These are phyloP conservation scores for Mormyrus hasselquistii DNA, from an alignment of 2,797 vertebrate species.

Conservation along the genomic window DNA sequence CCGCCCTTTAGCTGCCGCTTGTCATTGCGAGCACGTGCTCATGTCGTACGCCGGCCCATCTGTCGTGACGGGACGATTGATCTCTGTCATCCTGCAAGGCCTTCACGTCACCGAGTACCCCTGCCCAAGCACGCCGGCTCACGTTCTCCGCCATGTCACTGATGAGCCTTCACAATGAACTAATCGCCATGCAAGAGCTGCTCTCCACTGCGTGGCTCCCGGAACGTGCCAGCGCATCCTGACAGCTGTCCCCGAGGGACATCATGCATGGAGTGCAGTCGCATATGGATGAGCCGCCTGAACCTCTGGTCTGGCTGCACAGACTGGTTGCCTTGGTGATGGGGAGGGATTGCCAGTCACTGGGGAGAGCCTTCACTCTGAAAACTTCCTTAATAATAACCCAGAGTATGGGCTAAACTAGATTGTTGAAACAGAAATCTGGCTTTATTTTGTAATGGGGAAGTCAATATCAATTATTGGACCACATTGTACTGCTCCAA, in stretches of 20 bases:
- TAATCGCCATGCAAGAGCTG: conserved; percentile 21
- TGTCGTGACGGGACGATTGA: background rate
- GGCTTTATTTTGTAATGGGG: background rate
- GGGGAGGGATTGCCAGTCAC: background rate
- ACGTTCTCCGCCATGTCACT: conserved; percentile 6
- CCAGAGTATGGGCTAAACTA: background rate
- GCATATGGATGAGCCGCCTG: background rate
- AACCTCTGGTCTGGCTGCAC: background rate
- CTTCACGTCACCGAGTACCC: background rate
- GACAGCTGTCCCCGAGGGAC: conserved; percentile 58
- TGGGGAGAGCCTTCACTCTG: background rate
- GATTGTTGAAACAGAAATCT: conserved; percentile 2
- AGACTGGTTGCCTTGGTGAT: background rate
- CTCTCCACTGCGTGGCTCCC: background rate
- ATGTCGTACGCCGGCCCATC: background rate
- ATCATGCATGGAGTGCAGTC: background rate
- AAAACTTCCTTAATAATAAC: background rate
- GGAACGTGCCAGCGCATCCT: conserved; percentile 52
- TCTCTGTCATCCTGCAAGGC: background rate
- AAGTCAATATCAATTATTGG: background rate
- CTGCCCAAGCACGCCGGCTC: background rate
- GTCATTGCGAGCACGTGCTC: background rate
- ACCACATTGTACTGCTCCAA: background rate
- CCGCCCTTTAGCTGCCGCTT: background rate
- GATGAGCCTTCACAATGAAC: conserved; percentile 14